phyloP scores from a whole-genome alignment of 2,797 vertebrate species.

The Mormyrops boulengeri region DNA sequence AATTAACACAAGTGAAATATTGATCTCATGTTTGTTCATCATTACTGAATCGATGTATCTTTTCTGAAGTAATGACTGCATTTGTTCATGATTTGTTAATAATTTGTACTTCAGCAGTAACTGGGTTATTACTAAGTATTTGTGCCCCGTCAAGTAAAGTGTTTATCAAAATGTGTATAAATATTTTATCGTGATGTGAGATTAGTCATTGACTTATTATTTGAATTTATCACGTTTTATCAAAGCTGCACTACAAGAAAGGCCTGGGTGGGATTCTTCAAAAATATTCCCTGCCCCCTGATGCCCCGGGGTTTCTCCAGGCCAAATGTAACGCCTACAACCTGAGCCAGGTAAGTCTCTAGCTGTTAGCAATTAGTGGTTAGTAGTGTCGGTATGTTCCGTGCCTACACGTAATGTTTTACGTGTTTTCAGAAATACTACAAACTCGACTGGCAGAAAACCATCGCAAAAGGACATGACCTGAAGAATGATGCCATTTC shows the following conservation, averaged over 20 bases:
- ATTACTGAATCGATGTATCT: not conserved
- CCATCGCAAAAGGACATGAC: constrained; percentile 78
- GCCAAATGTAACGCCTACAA: constrained; percentile 93
- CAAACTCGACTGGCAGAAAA: constrained; percentile 73
- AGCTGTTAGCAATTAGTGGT: not conserved
- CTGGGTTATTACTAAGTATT: not conserved
- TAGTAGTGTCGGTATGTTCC: not conserved
- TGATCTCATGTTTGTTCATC: not conserved
- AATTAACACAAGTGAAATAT: not conserved
- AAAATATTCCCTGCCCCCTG: constrained; percentile 84
- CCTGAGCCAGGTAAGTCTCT: constrained; percentile 70
- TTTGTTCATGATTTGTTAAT: not conserved
- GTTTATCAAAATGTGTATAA: not conserved
- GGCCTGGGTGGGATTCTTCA: constrained; percentile 82
- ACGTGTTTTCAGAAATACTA: constrained; percentile 70
- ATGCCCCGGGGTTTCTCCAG: constrained; percentile 81
- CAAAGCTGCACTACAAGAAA: constrained; percentile 80
- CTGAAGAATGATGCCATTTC: constrained; percentile 76
- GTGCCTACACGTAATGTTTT: not conserved
- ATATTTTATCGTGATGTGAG: not conserved
- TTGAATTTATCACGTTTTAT: not conserved
- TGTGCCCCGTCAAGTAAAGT: not conserved
- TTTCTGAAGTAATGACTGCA: not conserved
- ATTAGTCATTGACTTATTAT: not conserved
- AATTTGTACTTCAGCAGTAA: not conserved